These are phyloP conservation scores for Periophthalmus magnuspinnatus DNA, from an alignment of 2,797 vertebrate genomes.

Conservation along the genomic window DNA sequence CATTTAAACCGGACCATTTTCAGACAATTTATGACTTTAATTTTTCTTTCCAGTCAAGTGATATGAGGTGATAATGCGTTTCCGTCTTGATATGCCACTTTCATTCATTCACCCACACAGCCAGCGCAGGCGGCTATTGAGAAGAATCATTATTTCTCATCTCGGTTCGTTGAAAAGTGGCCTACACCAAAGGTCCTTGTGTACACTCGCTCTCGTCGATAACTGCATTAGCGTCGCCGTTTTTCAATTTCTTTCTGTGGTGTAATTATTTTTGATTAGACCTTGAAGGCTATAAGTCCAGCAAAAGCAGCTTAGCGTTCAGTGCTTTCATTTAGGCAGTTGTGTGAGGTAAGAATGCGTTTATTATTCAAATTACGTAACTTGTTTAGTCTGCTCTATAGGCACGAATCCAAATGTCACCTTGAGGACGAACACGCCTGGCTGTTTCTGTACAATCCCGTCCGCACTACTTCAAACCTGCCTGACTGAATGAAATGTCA, in stretches of 20 bases:
- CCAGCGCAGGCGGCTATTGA: not conserved
- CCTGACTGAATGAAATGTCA: slow-evolving; percentile 15
- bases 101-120: not conserved
- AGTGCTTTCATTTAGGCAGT: slow-evolving; percentile 12
- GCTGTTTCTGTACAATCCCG: too few relatives aligned
- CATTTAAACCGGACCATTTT: not conserved
- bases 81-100: not conserved
- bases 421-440: too few relatives aligned
- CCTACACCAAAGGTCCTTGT: not conserved
- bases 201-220: slow-evolving; percentile 18
- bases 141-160: slow-evolving; percentile 4
- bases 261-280: slow-evolving; percentile 37
- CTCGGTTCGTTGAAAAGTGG: not conserved
- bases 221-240: not conserved
- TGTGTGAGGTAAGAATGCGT: slow-evolving; percentile 10
- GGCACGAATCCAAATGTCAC: too few relatives aligned
- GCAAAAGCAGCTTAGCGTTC: not conserved
- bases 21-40: not conserved
- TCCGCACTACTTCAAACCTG: not conserved
- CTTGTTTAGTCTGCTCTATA: too few relatives aligned
- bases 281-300: slow-evolving; percentile 12
- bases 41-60: not conserved
- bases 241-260: slow-evolving; percentile 15
- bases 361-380: too few relatives aligned
- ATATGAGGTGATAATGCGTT: not conserved